Evolutionary conservation across 2,797 vertebrate genomes (phyloP), one percentile per base, ranked within the genome.

Genomic region (Oophaga sylvatica): DNA sequence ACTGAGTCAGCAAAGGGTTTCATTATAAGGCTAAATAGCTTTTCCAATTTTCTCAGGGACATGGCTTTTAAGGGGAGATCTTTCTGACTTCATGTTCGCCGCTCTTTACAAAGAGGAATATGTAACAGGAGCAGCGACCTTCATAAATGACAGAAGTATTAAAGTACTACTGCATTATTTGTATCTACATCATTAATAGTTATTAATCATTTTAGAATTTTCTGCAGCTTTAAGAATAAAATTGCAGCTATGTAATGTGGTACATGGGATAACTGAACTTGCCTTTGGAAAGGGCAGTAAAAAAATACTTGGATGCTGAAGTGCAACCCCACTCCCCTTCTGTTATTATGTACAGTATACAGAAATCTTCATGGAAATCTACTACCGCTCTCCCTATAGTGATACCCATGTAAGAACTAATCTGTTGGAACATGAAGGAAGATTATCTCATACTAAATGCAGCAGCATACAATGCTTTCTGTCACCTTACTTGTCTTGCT

Each of bases 21-120:
- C 53, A 75, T 75, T 87, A 81, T 80, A 48, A 29, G 26, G 22
- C 68, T 26, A 81, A 87, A 86, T 80, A 71, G 85, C 65, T 73
- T 86, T 86, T 26, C 31, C 68, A 77, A 56, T 57, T 80, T 53
- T 56, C 63, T 0, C 20, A 13, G 53, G 29, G 22, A 81, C 57
- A 75, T 70, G 17, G 60, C 53, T 81, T 83, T 77, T 77, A 83
- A 41, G 77, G 6, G 41, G 53, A 71, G 26, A 77, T 65, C 57
- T 81, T 73, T 57, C 29, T 41, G 62, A 59, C 71, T 67, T 19
- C 17, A 11, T 53, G 70, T 82, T 71, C 59, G 17, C 11, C 15
- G 48, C 22, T 76, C 57, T 63, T 67, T 65, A 60, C 71, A 83
- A 45, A 87, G 82, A 83, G 13, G 26, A 77, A 56, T n/a, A 65